Percentiles rank a stretch among this genome's conserved stretches.
These are phyloP conservation scores for Mesocricetus auratus DNA, from an alignment of 2,113 vertebrate genomes.

Conservation along the genomic window DNA sequence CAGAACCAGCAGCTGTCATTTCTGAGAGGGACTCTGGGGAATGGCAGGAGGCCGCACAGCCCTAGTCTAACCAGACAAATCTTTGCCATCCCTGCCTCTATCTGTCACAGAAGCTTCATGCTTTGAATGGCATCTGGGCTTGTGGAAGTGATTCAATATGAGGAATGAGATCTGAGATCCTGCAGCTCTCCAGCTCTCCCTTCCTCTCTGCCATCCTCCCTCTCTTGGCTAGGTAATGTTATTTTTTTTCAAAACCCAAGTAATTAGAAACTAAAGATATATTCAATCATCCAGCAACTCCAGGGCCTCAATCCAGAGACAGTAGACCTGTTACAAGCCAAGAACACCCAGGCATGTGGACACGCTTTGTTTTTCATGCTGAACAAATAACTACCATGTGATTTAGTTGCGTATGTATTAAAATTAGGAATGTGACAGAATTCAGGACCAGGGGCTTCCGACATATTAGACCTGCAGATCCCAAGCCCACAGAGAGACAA, in stretches of 20 bases:
- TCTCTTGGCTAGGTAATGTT: neutral
- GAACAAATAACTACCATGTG: neutral
- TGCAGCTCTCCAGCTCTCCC: neutral
- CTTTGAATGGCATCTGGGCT: neutral
- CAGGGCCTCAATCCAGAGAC: neutral
- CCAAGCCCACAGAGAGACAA: neutral
- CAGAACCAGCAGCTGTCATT: constrained; percentile 33
- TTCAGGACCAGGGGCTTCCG: neutral
- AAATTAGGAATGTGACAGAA: neutral
- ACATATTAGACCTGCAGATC: neutral
- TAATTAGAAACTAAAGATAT: neutral
- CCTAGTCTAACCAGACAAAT: neutral
- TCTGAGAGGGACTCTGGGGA: neutral
- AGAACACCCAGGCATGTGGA: neutral
- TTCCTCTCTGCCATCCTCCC: neutral
- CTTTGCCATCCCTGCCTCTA: neutral
- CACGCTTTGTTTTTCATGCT: neutral
- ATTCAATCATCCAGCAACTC: neutral
- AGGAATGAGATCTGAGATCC: neutral
- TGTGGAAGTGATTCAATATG: neutral
- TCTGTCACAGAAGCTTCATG: neutral
- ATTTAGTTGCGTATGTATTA: neutral
- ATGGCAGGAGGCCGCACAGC: neutral
- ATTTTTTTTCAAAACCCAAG: neutral
- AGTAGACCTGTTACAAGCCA: neutral